Evolutionary conservation across 2,113 vertebrate genomes (phyloP), one percentile per base, ranked within the genome.

Genomic region (Nycticebus coucang): DNA sequence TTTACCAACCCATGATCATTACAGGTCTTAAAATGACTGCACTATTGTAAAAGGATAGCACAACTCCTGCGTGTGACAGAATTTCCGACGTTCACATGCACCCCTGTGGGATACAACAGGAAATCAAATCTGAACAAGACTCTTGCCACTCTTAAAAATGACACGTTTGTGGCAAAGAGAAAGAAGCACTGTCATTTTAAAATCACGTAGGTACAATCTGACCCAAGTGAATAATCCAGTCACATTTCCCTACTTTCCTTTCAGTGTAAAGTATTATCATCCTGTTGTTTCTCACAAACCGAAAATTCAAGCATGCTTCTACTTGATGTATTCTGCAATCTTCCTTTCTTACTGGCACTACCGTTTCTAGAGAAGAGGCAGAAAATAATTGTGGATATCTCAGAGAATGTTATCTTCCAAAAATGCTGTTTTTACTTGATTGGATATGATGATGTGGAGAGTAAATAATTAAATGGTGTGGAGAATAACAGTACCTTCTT

Each of bases 1-100:
- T 91, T 35, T 89, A 74, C 86, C 57, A 97, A 92, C 35, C 53
- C 22, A 74, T 91, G 53, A 82, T 80, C 81, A 93, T 77, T 83
- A 88, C 33, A 95, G 28, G 57, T 26, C 66, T 88, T 79, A 21
- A 55, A 62, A 35, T 50, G 37, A 92, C 37, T 45, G 79, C 53
- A 50, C 28, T 14, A 79, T 24, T 74, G 33, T 62, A 12, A 41
- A 59, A 89, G 71, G 80, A 78, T 13, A 59, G 33, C 19, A 53
- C n/a, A 71, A 59, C n/a, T 88, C 18, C 50, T 30, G 17, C 87
- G 33, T 12, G 15, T 4, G 41, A 94, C 7, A 84, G 22, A 57
- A 60, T 94, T 88, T 68, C 74, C 13, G 26, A 15, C 21, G 10
- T 80, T 71, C 74, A 75, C 22, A 60, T 26, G 33, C 6, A 77